phyloP scores from a whole-genome alignment of 2,888 invertebrate species.

The Agrilus cyanescens region DNA sequence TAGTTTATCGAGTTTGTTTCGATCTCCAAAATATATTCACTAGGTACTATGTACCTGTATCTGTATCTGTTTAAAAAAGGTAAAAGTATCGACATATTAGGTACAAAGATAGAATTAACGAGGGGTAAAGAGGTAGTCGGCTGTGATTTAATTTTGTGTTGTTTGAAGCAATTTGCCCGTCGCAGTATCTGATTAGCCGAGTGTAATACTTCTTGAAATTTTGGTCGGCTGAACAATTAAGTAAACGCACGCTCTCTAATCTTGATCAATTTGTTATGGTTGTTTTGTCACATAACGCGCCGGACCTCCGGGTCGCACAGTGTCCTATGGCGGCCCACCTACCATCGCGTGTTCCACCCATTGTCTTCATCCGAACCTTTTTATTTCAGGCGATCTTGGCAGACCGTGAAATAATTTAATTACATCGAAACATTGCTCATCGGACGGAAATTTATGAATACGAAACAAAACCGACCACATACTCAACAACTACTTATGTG shows the following conservation, averaged over 20 bases:
- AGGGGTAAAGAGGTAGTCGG: too few relatives aligned
- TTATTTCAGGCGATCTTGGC: constrained; percentile 30
- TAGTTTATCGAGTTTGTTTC: too few relatives aligned
- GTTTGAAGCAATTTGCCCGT: too few relatives aligned
- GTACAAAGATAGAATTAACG: too few relatives aligned
- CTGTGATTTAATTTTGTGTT: too few relatives aligned
- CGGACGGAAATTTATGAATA: too few relatives aligned
- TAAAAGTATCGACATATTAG: too few relatives aligned
- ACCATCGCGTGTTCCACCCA: constrained; percentile 30
- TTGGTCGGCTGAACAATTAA: constrained; percentile 34
- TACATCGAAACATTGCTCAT: constrained; percentile 26
- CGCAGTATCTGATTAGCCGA: neutral
- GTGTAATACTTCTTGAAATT: constrained; percentile 19
- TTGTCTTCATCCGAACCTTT: constrained; percentile 28
- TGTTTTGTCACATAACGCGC: constrained; percentile 36
- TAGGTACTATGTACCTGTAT: too few relatives aligned
- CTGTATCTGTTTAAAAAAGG: too few relatives aligned
- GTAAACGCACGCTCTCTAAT: constrained; percentile 31
- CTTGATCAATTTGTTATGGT: constrained; percentile 36
- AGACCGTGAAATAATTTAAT: constrained; percentile 29
- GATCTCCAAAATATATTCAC: too few relatives aligned
- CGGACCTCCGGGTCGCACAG: constrained; percentile 33
- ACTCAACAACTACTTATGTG: too few relatives aligned
- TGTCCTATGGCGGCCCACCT: constrained; percentile 32
- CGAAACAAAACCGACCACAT: too few relatives aligned